A percentile compares a stretch with the other conserved stretches of the same genome.
These are phyloP conservation scores for Salvelinus fontinalis DNA, from an alignment of 2,113 vertebrate species.

Conservation along the genomic window DNA sequence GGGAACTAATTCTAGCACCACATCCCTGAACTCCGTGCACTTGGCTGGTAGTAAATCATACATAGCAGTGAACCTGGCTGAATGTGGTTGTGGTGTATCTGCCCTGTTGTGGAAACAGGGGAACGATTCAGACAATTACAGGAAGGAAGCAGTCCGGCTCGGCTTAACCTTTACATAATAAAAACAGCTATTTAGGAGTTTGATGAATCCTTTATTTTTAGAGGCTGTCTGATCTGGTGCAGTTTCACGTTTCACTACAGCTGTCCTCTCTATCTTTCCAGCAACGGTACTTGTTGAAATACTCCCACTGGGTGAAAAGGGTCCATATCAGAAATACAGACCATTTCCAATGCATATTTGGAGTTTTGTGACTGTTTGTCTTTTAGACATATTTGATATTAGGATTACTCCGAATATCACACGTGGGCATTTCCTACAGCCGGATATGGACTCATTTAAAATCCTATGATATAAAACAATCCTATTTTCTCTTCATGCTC, in stretches of 20 bases:
- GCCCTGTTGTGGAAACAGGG: slow-evolving; percentile 51
- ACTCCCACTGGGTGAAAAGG: slow-evolving; percentile 51
- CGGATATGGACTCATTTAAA: too few species aligned
- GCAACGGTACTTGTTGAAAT: slow-evolving; percentile 34
- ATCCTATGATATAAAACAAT: too few species aligned
- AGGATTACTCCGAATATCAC: too few species aligned
- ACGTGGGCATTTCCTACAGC: too few species aligned
- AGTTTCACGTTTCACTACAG: slow-evolving; percentile 43
- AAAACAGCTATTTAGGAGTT: slow-evolving; percentile 39
- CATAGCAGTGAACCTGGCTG: slow-evolving; percentile 12
- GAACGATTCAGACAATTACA: slow-evolving; percentile 52
- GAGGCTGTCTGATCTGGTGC: slow-evolving; percentile 42
- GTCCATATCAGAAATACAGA: too few species aligned
- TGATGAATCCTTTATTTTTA: slow-evolving; percentile 52
- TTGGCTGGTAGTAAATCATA: background rate
- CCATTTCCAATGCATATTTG: too few species aligned
- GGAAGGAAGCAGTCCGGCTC: slow-evolving; percentile 43
- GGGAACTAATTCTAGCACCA: too few species aligned
- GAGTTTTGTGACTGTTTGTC: too few species aligned
- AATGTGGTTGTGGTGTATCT: slow-evolving; percentile 24
- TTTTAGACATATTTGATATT: too few species aligned
- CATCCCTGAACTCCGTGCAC: background rate
- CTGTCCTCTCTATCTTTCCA: slow-evolving; percentile 57
- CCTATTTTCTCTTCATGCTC: too few species aligned
- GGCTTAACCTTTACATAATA: slow-evolving; percentile 44